Evolutionary conservation across 2,888 invertebrate genomes (phyloP), one percentile per base, ranked within the genome.

Genomic region (Apeira syringaria): DNA sequence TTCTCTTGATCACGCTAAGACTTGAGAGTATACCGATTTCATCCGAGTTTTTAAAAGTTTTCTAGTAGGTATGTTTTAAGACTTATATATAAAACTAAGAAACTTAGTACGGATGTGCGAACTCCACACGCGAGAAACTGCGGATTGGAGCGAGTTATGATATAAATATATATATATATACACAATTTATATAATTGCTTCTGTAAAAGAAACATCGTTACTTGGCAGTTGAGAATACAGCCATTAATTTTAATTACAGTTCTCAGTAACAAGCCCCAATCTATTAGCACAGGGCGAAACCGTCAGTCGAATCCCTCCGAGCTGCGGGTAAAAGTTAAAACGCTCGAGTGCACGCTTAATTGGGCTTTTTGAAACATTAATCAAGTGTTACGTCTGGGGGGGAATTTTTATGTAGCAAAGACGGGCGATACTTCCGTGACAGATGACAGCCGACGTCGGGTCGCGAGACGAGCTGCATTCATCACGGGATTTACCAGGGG

Each of bases 281-380:
- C 47, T 48, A 48, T 48, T 48, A 48, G 47, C 47, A 36, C 43
- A 48, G 34, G 42, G 49, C 49, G 49, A 49, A 49, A 50, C 42
- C 42, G 53, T 49, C 56, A 49, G 51, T 50, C 50, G 38, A 42
- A 42, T 43, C 47, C 43, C 24, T 39, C 25, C 28, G 34, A 50
- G 53, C 51, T 56, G 53, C 76, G 79, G 77, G 79, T 63, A 60
- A 67, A 77, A 80, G 81, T 80, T 76, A 70, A 79, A 80, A 77
- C 69, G 72, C 75, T 75, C 69, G 72, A 67, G 67, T 71, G 72
- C 69, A 65, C 63, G 71, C 80, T 84, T 87, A 88, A 88, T 87
- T 84, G 87, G 85, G 77, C 74, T 87, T 86, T 82, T 87, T 85
- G 71, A 74, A 80, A 78, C 87, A 88, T 88, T 87, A 85, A 88